Evolutionary conservation across 35 echinoderm and acorn worm species (phyloP), one percentile per base, ranked within the genome.

Genomic region (Apostichopus parvimensis): DNA sequence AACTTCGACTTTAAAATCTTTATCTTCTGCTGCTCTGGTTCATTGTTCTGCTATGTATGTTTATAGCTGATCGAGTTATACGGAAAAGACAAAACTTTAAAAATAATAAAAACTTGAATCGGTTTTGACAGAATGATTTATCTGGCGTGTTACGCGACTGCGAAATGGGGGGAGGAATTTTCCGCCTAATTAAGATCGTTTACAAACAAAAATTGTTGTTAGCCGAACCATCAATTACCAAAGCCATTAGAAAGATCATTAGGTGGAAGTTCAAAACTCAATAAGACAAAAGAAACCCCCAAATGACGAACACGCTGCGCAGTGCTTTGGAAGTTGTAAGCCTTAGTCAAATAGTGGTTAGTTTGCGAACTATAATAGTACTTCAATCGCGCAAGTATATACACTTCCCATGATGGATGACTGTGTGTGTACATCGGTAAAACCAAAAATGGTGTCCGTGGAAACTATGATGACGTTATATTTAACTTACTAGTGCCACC

Each of bases 201-300:
- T 75, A 75, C 71, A 20, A 75, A 75, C 71, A 75, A 75, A 75
- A 20, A 45, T 75, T 75, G 71, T 75, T 75, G 71, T 75, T 75
- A n/a, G 71, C 17, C 18, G 71, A 75, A 75, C 71, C 71, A 75
- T 75, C 71, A 75, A 75, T 75, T 75, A 75, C 17, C 71, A n/a
- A 7, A 75, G 4, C 71, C 71, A 75, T 75, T 75, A 75, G 7
- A n/a, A 22, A 75, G 71, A 75, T 75, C n/a, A 75, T 75, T 75
- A n/a, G 71, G 71, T 75, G 20, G 71, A 75, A 75, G 71, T 75
- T 75, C 71, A 75, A 75, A 18, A 2, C n/a, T 14, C 34, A 45
- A 45, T 45, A 45, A 45, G 34, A 45, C 34, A 45, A 45, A 45
- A 45, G 58, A 12, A 12, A 61, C 58, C 8, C 58, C 12, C 7